phyloP scores from a whole-genome alignment of 35 echinoderm and acorn worm species.

The Lytechinus pictus region DNA sequence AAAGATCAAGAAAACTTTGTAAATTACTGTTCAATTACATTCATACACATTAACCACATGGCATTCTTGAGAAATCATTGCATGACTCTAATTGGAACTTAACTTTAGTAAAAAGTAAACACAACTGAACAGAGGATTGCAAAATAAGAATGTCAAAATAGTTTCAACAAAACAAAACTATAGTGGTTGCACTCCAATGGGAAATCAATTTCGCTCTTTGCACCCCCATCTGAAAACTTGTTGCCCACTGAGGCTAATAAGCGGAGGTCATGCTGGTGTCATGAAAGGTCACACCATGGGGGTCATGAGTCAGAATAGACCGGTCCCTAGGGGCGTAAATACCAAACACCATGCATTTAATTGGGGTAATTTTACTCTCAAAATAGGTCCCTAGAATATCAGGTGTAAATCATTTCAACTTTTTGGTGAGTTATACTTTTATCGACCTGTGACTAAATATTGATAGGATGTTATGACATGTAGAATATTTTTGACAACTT shows the following conservation, averaged over 20 bases:
- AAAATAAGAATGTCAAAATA: not conserved
- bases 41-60: not conserved
- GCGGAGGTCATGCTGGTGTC: constrained; percentile 14
- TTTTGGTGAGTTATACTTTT: not conserved
- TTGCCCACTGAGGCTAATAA: constrained; percentile 4
- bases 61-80: not conserved
- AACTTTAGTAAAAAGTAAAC: not conserved
- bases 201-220: not conserved
- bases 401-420: not conserved
- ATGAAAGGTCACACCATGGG: constrained; percentile 16
- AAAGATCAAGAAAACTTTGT: not conserved
- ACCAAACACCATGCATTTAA: not conserved
- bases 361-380: not conserved
- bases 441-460: too few relatives aligned
- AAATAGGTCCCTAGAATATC: not conserved
- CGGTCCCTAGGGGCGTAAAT: not conserved
- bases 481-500: not conserved
- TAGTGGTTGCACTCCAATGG: not conserved
- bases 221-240: not conserved
- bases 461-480: not conserved
- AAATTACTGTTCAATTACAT: not conserved
- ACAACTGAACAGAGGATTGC: not conserved
- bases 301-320: constrained; percentile 31
- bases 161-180: not conserved
- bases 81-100: not conserved